Evolutionary conservation across 2,113 vertebrate species (phyloP), one percentile per base, ranked within the genome.

Genomic region (Syrmaticus mikado): DNA sequence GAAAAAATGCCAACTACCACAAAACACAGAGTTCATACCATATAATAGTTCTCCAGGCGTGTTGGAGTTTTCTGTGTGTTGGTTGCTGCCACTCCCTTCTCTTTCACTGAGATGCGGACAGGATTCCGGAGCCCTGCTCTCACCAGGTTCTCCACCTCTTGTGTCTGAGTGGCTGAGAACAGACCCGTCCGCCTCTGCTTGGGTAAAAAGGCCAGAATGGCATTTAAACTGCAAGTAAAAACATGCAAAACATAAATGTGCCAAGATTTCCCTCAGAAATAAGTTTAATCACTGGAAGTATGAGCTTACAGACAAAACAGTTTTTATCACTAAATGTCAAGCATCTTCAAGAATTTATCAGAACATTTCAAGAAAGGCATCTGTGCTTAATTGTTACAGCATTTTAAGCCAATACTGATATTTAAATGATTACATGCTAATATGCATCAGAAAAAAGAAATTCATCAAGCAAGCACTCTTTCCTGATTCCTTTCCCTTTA

Each of bases 91-190:
- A 98, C 95, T 1, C 99, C 99, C 89, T 99, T 99, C 98, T 99
- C 99, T 89, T 99, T 99, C 80, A 99, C 99, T 0, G 98, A 96
- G 96, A 99, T 98, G 18, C 99, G 98, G 5, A 99, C 98, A 0
- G 99, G 99, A 94, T 99, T 99, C 28, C 99, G 96, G 36, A 99
- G 99, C 1, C 99, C 99, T 0, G 99, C 99, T 10, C 99, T 96
- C 94, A 99, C 99, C 97, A 99, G 95, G 95, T 98, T 99, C 97
- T 99, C 99, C 93, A 99, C 97, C 90, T 99, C 99, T 92, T 99
- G 99, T 0, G 99, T 99, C 90, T 99, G 99, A 1, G 99, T 99
- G 55, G 99, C 99, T 2, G 99, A 99, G 95, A 99, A 99, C 66
- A 99, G 97, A 32, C 99, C 99, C 0, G 99, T 99, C 19, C 99